Base-by-base conservation (phyloP, 1,140 invertebrate genomes). In the Bombus ignitus region DNA sequence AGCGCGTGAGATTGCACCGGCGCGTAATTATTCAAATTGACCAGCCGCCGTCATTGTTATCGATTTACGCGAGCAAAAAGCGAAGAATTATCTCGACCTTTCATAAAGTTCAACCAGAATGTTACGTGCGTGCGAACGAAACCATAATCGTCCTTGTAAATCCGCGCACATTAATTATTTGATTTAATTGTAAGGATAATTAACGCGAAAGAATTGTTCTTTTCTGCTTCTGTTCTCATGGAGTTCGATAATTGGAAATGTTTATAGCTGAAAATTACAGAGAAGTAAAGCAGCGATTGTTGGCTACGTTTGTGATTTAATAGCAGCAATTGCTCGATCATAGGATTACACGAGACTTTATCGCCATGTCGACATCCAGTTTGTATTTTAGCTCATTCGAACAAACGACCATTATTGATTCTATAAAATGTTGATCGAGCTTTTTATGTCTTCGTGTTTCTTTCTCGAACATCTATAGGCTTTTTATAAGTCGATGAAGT, bases 11-110 rank as follows among this genome's bases (percentile, higher is more conserved):
- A n/a, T 81, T 32, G 66, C 42, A 12, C 18, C 13, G 71, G 13
- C 35, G 35, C 65, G 47, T 65, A 70, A 78, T 78, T 77, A 77
- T 78, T 68, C 35, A n/a, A 78, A 68, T 78, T 44, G 42, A 18
- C 73, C 47, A 32, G 44, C 32, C 12, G 32, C 53, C 47, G 12
- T 59, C 47, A n/a, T 76, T 76, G 47, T 76, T 57, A 76, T 76
- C 74, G 74, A 76, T 76, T 76, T 8, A 59, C 25, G 25, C 25
- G 1, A 2, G 12, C 25, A 8, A 76, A n/a, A 39, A 73, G 39
- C 15, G 42, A 18, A 44, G 39, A 47, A 73, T 73, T 32, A 32
- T 44, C n/a, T 10, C 71, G 42, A 73, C 44, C 42, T 73, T 73
- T 5, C 68, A 6, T 9, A 10, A 73, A 73, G 70, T 71, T 72